Percentiles rank a stretch among this genome's conserved stretches.
These are phyloP conservation scores for Ammodramus savannarum DNA, from an alignment of 2,113 vertebrate species.

Conservation along the genomic window DNA sequence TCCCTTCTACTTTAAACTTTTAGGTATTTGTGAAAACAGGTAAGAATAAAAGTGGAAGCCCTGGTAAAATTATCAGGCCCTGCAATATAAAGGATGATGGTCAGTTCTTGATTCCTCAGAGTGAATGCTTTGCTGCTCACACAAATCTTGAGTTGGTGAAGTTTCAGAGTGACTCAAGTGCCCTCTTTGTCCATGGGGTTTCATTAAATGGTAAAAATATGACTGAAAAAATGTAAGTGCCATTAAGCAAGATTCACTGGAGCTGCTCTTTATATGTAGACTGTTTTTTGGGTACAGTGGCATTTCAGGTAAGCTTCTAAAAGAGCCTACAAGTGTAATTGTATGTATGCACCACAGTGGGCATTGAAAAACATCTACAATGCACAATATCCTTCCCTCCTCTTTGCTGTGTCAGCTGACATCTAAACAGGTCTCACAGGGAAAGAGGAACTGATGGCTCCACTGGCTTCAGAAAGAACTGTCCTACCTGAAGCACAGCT, in stretches of 20 bases:
- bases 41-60: not conserved
- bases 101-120: not conserved
- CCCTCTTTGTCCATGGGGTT: not conserved
- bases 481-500: not conserved
- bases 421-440: not conserved
- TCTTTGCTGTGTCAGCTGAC: not conserved
- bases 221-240: not conserved
- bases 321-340: not conserved
- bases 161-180: not conserved
- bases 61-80: not conserved
- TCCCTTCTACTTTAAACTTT: not conserved
- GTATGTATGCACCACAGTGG: not conserved
- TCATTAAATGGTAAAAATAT: not conserved
- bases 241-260: not conserved
- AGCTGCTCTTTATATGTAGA: not conserved
- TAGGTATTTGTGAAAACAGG: not conserved
- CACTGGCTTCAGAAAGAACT: not conserved
- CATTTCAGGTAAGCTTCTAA: not conserved
- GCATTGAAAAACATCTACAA: not conserved
- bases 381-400: not conserved
- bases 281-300: not conserved
- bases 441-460: not conserved
- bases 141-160: not conserved
- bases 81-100: not conserved
- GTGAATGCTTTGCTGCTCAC: not conserved